Evolutionary conservation across 2,888 invertebrate species (phyloP).

Genomic region (Drosophila picticornis): DNA sequence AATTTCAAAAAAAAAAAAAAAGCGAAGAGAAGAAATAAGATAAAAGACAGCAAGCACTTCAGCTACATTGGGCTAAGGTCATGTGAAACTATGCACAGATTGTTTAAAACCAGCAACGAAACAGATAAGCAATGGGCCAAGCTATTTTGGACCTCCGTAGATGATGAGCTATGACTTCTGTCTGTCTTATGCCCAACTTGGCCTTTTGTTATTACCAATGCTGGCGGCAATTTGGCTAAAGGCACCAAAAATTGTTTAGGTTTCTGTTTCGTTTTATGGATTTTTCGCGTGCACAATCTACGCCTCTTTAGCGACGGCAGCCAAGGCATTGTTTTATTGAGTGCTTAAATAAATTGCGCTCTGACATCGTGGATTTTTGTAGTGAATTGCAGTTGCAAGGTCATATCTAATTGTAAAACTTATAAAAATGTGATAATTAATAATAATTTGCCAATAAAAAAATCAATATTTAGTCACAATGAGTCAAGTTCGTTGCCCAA

Average conservation of each 20-base stretch:
- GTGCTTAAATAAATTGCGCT: constrained; percentile 57
- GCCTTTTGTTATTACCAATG: constrained; percentile 71
- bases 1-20: constrained; percentile 39
- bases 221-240: constrained; percentile 59
- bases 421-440: constrained; percentile 44
- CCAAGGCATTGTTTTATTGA: constrained; percentile 52
- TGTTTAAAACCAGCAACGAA: constrained; percentile 37
- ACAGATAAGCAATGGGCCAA: constrained; percentile 44
- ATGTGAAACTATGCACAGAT: constrained; percentile 73
- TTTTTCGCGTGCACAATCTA: constrained; percentile 47
- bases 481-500: constrained; percentile 54
- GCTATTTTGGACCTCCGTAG: constrained; percentile 40
- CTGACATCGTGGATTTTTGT: constrained; percentile 32
- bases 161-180: constrained; percentile 77
- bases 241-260: constrained; percentile 48
- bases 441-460: constrained; percentile 24
- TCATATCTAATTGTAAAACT: constrained; percentile 27
- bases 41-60: constrained; percentile 46
- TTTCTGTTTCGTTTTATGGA: constrained; percentile 52
- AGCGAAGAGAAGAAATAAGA: constrained; percentile 28
- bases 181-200: constrained; percentile 45
- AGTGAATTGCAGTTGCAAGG: constrained; percentile 57
- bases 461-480: constrained; percentile 15
- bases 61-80: constrained; percentile 71
- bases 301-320: constrained; percentile 57